Evolutionary conservation across 2,888 invertebrate species (phyloP).

Genomic region (Hyppa rectilinea): DNA sequence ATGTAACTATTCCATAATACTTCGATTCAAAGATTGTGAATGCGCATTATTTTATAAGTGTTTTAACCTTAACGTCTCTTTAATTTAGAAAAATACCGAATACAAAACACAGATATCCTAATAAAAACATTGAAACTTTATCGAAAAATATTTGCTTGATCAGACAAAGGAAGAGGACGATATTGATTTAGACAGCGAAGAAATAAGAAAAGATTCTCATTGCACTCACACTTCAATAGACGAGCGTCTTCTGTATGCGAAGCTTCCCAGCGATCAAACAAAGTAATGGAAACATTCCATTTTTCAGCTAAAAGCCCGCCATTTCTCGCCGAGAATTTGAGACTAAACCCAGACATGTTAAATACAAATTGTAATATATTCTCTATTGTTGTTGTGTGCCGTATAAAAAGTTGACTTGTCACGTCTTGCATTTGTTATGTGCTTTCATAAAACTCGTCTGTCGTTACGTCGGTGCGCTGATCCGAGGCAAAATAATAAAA

Average conservation of each 20-base stretch:
- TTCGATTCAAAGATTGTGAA: background rate
- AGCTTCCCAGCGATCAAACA: slow-evolving; percentile 46
- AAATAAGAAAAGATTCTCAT: slow-evolving; percentile 57
- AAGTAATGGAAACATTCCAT: slow-evolving; percentile 67
- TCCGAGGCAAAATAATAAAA: slow-evolving; percentile 38
- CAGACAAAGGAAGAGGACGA: slow-evolving; percentile 42
- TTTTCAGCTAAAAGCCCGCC: slow-evolving; percentile 65
- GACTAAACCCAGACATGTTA: slow-evolving; percentile 45
- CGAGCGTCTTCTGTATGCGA: slow-evolving; percentile 37
- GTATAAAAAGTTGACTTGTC: slow-evolving; percentile 39
- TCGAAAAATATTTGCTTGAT: slow-evolving; percentile 40
- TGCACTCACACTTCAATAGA: slow-evolving; percentile 52
- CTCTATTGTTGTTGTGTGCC: slow-evolving; percentile 23
- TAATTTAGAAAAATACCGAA: background rate
- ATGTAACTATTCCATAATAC: background rate
- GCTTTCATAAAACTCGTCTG: slow-evolving; percentile 32
- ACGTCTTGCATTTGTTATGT: slow-evolving; percentile 52
- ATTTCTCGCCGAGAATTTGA: slow-evolving; percentile 52
- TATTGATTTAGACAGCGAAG: slow-evolving; percentile 57
- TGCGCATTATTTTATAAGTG: background rate
- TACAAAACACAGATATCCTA: slow-evolving; percentile 19
- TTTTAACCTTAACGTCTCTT: background rate
- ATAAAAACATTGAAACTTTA: slow-evolving; percentile 30
- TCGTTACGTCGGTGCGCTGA: slow-evolving; percentile 38
- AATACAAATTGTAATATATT: slow-evolving; percentile 45